Conservation (phyloP, 2,888 invertebrate species). For the Spialia ferax region DNA sequence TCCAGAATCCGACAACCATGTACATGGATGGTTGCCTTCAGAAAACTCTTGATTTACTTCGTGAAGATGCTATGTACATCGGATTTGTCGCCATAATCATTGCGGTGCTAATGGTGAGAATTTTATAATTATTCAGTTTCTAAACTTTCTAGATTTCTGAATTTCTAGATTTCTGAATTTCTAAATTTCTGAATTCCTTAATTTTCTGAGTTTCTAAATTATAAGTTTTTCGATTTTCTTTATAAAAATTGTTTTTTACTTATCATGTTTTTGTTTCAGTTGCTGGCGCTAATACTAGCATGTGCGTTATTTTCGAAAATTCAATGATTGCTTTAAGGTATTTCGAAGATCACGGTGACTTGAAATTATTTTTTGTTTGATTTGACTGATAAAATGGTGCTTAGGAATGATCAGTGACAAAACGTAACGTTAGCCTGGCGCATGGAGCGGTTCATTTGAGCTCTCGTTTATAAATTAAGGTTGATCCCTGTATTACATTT, state of each 20-base stretch:
- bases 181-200: too few relatives aligned
- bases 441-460: not conserved
- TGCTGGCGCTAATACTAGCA: conserved; percentile 94
- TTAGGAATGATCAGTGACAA: too few relatives aligned
- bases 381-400: conserved; percentile 15
- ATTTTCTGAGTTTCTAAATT: too few relatives aligned
- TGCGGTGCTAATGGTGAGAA: conserved; percentile 93
- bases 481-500: conserved; percentile 47
- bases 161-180: too few relatives aligned
- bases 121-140: too few relatives aligned
- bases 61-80: conserved; percentile 92
- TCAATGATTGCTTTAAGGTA: conserved; percentile 76
- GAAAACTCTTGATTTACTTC: conserved; percentile 90
- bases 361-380: conserved; percentile 38
- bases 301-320: conserved; percentile 95
- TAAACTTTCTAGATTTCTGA: too few relatives aligned
- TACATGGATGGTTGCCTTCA: conserved; percentile 92
- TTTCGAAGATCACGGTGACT: conserved; percentile 40
- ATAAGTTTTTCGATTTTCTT: too few relatives aligned
- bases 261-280: conserved; percentile 82
- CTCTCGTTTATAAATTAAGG: conserved; percentile 2
- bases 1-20: conserved; percentile 87
- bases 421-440: not conserved
- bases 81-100: conserved; percentile 93
- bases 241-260: too few relatives aligned